A percentile compares a stretch with the other conserved stretches of the same genome.
These are phyloP conservation scores for Etheostoma nigrum DNA, from an alignment of 2,797 vertebrate species.

Conservation along the genomic window DNA sequence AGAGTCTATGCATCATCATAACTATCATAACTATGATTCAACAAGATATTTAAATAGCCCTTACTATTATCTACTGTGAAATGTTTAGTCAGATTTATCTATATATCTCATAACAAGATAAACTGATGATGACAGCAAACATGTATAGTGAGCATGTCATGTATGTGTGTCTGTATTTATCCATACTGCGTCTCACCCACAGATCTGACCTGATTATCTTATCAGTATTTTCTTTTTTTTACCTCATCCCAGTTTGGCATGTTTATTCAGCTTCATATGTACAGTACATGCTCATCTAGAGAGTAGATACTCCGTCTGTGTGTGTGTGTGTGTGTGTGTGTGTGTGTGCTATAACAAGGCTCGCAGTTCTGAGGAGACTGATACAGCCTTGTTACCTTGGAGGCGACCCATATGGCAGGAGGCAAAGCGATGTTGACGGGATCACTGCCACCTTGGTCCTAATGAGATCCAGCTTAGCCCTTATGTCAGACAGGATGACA, in stretches of 20 bases:
- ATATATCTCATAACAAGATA: background rate
- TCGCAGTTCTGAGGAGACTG: conserved; percentile 70
- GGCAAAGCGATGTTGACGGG: conserved; percentile 82
- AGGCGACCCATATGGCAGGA: conserved; percentile 83
- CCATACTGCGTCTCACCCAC: conserved; percentile 20
- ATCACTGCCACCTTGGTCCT: conserved; percentile 86
- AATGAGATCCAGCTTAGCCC: conserved; percentile 87
- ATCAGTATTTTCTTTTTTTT: conserved; percentile 8
- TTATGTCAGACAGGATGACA: conserved; percentile 85
- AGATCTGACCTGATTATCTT: conserved; percentile 36
- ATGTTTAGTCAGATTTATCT: conserved; percentile 17
- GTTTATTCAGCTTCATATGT: conserved; percentile 55
- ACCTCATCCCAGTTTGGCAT: conserved; percentile 38
- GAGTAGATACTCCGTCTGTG: conserved; percentile 46
- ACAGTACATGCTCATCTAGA: conserved; percentile 40
- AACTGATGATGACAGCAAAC: background rate
- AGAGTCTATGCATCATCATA: background rate
- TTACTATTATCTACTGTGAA: background rate
- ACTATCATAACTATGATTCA: background rate
- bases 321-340: conserved; percentile 13
- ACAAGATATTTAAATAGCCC: background rate
- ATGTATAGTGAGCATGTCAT: background rate
- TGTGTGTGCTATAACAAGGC: conserved; percentile 67
- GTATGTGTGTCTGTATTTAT: conserved; percentile 26
- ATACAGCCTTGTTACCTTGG: conserved; percentile 80